Percentiles rank a stretch among this genome's conserved stretches.
Conservation (phyloP, 2,113 vertebrate genomes). For the Melospiza melodia region DNA sequence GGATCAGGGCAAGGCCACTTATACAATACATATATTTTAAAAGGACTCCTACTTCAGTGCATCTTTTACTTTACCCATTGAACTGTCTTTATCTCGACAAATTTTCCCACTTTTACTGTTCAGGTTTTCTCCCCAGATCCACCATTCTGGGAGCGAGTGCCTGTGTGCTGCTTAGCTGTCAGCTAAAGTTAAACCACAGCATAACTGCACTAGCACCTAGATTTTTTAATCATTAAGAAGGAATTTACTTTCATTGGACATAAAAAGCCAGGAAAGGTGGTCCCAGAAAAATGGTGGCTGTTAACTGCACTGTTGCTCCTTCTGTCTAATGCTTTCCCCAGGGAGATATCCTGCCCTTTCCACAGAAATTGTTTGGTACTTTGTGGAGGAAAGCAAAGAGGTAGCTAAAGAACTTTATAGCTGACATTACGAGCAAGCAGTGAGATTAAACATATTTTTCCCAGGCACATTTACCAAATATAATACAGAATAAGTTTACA, state of each 20-base stretch:
- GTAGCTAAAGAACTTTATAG: background rate
- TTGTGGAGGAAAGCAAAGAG: background rate
- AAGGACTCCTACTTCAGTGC: too few relatives aligned
- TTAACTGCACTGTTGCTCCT: background rate
- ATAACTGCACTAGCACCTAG: background rate
- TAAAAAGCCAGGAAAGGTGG: background rate
- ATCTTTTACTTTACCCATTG: background rate
- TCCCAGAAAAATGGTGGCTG: background rate
- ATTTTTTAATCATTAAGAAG: background rate
- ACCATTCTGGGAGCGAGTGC: rapidly evolving
- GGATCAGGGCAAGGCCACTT: too few relatives aligned
- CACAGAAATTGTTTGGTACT: background rate
- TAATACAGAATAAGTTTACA: constrained; percentile 56
- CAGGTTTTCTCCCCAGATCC: background rate
- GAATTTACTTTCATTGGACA: background rate
- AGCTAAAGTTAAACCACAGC: background rate
- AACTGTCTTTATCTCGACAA: background rate
- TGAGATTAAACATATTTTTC: constrained; percentile 45
- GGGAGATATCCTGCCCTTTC: background rate
- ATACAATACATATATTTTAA: too few relatives aligned
- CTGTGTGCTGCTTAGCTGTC: background rate
- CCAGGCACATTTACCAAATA: constrained; percentile 33
- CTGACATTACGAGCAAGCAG: constrained; percentile 34
- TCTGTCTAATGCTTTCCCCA: background rate
- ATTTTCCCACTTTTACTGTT: background rate